Base-by-base conservation (phyloP, 2,113 vertebrate species). In the Sebastes schlegelii region DNA sequence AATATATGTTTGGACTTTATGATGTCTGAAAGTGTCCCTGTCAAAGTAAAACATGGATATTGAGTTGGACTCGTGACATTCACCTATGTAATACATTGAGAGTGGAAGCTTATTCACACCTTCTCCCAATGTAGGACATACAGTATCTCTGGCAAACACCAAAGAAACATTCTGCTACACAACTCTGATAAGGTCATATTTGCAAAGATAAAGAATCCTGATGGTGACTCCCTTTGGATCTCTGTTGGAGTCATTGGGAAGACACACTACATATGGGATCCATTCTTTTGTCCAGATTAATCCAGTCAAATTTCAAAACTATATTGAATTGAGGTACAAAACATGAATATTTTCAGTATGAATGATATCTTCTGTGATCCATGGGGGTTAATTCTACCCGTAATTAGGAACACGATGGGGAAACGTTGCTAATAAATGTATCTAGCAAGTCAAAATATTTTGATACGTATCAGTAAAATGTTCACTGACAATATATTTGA, bases 41-140 rank as follows among this genome's bases (percentile, higher is more conserved):
- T 64, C 49, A 65, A 12, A 21, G 45, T 58, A 42, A 51, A 78
- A 68, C 63, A 63, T n/a, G 45, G 49, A 45, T 16, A 46, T 52
- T 12, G 62, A 72, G 40, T 11, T 21, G 55, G 17, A 69, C 8
- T 7, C 42, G 21, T 49, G 42, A 43, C 34, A 34, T 34, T 40
- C 40, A 9, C 13, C 34, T 51, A 1, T 63, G 23, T 12, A 46
- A 14, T 12, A 34, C n/a, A 49, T 34, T 21, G 14, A 46, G 23
- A 62, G 8, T 16, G 10, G 16, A 26, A 17, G 42, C 40, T 34
- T 17, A 1, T 70, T 79, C 12, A 8, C 23, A 13, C 40, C 21
- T 10, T 26, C 16, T 46, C 21, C 23, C 45, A 7, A 4, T 42
- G 61, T 8, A 23, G 61, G 69, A 58, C 42, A 6, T 11, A 7